phyloP scores from a whole-genome alignment of 1,140 invertebrate genomes.

The Battus philenor region DNA sequence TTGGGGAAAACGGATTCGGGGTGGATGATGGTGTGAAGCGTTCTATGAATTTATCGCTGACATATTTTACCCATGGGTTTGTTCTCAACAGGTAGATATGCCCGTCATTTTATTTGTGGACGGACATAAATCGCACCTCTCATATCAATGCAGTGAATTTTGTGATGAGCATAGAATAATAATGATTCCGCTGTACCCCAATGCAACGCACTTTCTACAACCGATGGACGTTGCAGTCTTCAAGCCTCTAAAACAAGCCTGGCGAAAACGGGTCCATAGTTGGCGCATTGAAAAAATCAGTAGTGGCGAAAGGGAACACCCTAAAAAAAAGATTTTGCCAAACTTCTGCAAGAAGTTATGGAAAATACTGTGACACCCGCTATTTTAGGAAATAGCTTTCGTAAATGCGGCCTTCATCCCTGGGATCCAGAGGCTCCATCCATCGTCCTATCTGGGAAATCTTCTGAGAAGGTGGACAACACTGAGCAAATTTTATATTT shows the following conservation, averaged over 20 bases:
- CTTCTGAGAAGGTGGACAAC: slow-evolving; percentile 9
- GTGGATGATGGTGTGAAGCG: slow-evolving; percentile 46
- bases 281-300: slow-evolving; percentile 1
- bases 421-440: not conserved
- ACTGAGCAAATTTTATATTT: slow-evolving; percentile 10
- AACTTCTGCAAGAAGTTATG: slow-evolving; percentile 10
- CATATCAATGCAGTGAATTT: slow-evolving; percentile 28
- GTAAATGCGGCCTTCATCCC: slow-evolving; percentile 11
- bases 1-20: slow-evolving; percentile 48
- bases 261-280: not conserved
- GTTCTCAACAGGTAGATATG: slow-evolving; percentile 8
- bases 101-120: slow-evolving; percentile 55
- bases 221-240: slow-evolving; percentile 20
- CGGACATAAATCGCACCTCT: slow-evolving; percentile 50
- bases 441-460: not conserved
- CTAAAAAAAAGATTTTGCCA: slow-evolving; percentile 12
- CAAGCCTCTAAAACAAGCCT: slow-evolving; percentile 17
- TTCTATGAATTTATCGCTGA: not conserved
- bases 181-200: slow-evolving; percentile 26
- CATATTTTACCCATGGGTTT: not conserved
- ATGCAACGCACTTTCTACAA: slow-evolving; percentile 20
- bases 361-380: slow-evolving; percentile 2
- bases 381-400: slow-evolving; percentile 9
- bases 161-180: slow-evolving; percentile 39
- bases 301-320: not conserved